A percentile compares a stretch with the other conserved stretches of the same genome.
Conservation (phyloP, 2,888 invertebrate genomes). For the Machimus rusticus region DNA sequence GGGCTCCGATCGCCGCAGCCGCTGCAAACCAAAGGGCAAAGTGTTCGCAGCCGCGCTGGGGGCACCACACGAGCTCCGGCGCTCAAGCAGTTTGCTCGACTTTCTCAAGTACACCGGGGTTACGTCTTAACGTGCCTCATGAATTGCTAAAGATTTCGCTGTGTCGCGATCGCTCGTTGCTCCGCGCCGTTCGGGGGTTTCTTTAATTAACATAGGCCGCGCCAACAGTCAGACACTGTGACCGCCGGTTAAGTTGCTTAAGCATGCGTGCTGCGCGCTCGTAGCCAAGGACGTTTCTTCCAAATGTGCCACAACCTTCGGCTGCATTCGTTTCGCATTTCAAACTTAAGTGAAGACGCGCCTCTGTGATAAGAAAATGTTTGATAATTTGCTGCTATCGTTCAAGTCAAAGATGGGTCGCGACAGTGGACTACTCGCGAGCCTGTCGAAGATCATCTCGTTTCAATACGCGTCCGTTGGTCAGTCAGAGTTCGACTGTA, state of each 20-base stretch:
- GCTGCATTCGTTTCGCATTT: background rate
- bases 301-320: background rate
- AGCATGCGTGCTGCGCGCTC: slow-evolving; percentile 19
- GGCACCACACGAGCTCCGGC: background rate
- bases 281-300: slow-evolving; percentile 40
- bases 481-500: slow-evolving; percentile 50
- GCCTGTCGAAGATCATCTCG: slow-evolving; percentile 33
- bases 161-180: slow-evolving; percentile 4
- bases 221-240: slow-evolving; percentile 14
- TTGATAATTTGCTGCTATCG: slow-evolving; percentile 43
- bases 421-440: slow-evolving; percentile 17
- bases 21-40: slow-evolving; percentile 13
- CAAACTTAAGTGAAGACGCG: background rate
- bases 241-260: slow-evolving; percentile 13
- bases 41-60: background rate
- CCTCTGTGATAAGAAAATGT: slow-evolving; percentile 39
- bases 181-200: background rate
- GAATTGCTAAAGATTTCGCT: slow-evolving; percentile 11
- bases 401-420: slow-evolving; percentile 40
- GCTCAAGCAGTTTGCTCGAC: background rate
- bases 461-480: slow-evolving; percentile 39
- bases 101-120: background rate
- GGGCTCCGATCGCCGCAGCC: background rate
- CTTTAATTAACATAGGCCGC: background rate
- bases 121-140: background rate